Evolutionary conservation across 2,888 invertebrate species (phyloP).

Genomic region (Agriopis leucophaearia): DNA sequence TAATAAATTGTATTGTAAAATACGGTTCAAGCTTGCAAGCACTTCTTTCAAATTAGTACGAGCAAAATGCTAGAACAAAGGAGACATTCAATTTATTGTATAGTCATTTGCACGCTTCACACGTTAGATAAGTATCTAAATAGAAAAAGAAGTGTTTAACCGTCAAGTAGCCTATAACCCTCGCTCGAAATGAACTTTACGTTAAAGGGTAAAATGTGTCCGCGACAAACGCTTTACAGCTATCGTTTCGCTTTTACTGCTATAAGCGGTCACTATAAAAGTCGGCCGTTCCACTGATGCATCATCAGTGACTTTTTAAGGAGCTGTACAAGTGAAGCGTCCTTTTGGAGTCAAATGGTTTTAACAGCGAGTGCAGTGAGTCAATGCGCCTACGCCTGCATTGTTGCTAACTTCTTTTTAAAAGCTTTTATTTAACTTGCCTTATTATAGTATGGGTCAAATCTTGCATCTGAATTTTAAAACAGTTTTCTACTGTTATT

Average conservation of each 20-base stretch:
- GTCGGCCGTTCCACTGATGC: slow-evolving; percentile 56
- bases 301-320: slow-evolving; percentile 58
- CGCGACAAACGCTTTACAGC: slow-evolving; percentile 67
- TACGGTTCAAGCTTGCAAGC: background rate
- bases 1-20: no score
- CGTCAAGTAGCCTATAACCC: slow-evolving; percentile 29
- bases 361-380: slow-evolving; percentile 4
- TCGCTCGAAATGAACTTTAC: slow-evolving; percentile 33
- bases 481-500: no score
- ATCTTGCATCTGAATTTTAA: no score
- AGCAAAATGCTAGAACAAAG: slow-evolving; percentile 3
- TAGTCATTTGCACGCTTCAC: slow-evolving; percentile 1
- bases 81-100: background rate
- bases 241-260: slow-evolving; percentile 75
- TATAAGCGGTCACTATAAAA: slow-evolving; percentile 73
- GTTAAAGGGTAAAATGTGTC: slow-evolving; percentile 50
- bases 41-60: background rate
- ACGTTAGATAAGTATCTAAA: slow-evolving; percentile 30
- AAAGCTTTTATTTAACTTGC: no score
- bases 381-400: background rate
- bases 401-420: background rate
- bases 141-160: slow-evolving; percentile 33
- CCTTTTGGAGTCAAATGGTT: background rate
- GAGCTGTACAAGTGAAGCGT: slow-evolving; percentile 13
- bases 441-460: no score